Evolutionary conservation across 2,113 vertebrate species (phyloP), one percentile per base, ranked within the genome.

Genomic region (Catharus bicknelli): DNA sequence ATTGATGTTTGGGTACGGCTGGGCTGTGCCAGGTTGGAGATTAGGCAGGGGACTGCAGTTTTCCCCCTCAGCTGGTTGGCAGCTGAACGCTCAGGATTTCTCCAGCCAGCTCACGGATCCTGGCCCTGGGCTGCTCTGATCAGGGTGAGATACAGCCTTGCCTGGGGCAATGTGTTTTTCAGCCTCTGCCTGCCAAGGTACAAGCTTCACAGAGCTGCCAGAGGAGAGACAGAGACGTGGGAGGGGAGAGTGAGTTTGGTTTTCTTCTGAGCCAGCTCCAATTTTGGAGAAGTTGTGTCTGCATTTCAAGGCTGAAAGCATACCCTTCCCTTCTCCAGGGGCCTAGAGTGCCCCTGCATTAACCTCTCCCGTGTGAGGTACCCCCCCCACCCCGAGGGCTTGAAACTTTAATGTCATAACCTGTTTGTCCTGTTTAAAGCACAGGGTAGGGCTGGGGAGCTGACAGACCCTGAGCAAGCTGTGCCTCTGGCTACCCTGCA

Each of bases 341-440:
- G 79, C 89, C 53, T 58, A 7, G 26, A 66, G 67, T 96, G 93
- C 72, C 94, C 95, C 92, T 92, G 85, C 3, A 12, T 95, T 96
- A 94, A 96, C 96, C 94, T 95, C 70, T 86, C 73, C 67, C 2
- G 1, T 40, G 51, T 57, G 48, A 95, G 69, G 53, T 79, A 50
- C 64, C 55, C 79, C 82, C 43, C 40, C 40, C 42, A 17, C 81
- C 82, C n/a, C 23, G 5, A 34, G 45, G 74, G 94, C 95, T 77
- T 94, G 68, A 90, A 96, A 92, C 63, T 79, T 88, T 67, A 91
- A 85, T 95, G 90, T 96, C 83, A 93, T 89, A 96, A 97, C 93
- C 87, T 95, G 95, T 96, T 97, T 95, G 83, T 95, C 95, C 93
- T 96, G 96, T 97, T 97, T 95, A 78, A 95, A 90, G 80, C 4